These are phyloP conservation scores for Eupithecia pulchellata DNA, from an alignment of 2,888 invertebrate genomes.

Conservation along the genomic window DNA sequence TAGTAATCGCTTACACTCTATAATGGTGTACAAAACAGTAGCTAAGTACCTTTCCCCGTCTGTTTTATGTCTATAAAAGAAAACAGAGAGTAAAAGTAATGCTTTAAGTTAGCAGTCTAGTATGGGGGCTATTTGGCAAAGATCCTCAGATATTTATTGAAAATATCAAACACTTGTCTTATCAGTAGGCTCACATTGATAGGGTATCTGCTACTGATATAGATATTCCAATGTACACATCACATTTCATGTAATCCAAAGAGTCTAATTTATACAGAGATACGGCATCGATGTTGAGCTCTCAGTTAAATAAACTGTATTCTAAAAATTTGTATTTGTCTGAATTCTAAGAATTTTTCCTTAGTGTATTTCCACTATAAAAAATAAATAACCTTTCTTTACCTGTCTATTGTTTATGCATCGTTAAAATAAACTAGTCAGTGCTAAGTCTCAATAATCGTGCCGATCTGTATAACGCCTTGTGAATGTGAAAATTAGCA, in stretches of 20 bases:
- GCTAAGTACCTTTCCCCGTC: too few species aligned
- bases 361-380: not conserved
- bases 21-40: too few species aligned
- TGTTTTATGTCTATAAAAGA: too few species aligned
- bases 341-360: not conserved
- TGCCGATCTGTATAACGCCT: not conserved
- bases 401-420: not conserved
- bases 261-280: not conserved
- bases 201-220: conserved; percentile 70
- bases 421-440: conserved; percentile 4
- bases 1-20: not conserved
- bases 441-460: not conserved
- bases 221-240: conserved; percentile 55
- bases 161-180: conserved; percentile 60
- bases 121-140: not conserved
- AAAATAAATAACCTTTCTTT: not conserved
- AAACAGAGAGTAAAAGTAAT: too few species aligned
- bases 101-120: too few species aligned
- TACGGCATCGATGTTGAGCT: not conserved
- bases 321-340: too few species aligned
- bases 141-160: conserved; percentile 56
- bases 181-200: conserved; percentile 65
- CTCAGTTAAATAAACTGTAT: not conserved
- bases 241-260: conserved; percentile 53
- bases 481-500: not conserved